Evolutionary conservation across 2,888 invertebrate genomes (phyloP).

Genomic region (Drosophila vallismaia): DNA sequence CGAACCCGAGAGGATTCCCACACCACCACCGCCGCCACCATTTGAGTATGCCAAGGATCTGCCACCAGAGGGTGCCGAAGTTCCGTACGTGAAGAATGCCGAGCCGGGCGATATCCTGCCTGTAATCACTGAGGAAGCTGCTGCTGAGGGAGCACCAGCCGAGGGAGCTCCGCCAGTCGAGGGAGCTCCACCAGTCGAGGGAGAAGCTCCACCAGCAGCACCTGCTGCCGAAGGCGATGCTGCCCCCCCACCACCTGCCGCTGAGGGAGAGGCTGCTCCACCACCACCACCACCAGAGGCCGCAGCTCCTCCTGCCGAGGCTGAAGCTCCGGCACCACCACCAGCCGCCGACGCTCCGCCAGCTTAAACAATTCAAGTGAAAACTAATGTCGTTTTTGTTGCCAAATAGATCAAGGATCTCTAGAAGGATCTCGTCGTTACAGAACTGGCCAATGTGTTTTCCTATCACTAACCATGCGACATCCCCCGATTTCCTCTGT

Average conservation of each 20-base stretch:
- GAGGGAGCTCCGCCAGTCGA: conserved; percentile 59
- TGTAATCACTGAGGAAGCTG: conserved; percentile 39
- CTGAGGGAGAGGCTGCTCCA: conserved; percentile 54
- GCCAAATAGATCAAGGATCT: conserved; percentile 58
- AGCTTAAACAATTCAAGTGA: not conserved
- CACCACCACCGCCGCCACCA: conserved; percentile 82
- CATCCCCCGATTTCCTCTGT: conserved; percentile 1
- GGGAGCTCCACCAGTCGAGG: conserved; percentile 43
- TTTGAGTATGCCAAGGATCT: conserved; percentile 83
- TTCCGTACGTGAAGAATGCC: conserved; percentile 84
- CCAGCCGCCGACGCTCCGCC: conserved; percentile 56
- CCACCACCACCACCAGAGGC: conserved; percentile 44
- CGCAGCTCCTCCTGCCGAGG: conserved; percentile 43
- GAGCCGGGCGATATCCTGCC: conserved; percentile 72
- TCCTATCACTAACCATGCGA: conserved; percentile 46
- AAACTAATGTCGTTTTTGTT: conserved; percentile 21
- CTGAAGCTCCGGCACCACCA: conserved; percentile 53
- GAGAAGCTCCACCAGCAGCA: conserved; percentile 45
- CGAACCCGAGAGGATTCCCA: conserved; percentile 77
- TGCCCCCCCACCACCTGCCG: conserved; percentile 40
- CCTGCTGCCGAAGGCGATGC: conserved; percentile 66
- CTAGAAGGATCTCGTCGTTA: conserved; percentile 61
- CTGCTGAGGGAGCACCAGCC: conserved; percentile 60
- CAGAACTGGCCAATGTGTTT: conserved; percentile 47
- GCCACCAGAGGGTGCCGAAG: conserved; percentile 84